Conservation (phyloP, 2,888 invertebrate species). For the Thumatha senex region DNA sequence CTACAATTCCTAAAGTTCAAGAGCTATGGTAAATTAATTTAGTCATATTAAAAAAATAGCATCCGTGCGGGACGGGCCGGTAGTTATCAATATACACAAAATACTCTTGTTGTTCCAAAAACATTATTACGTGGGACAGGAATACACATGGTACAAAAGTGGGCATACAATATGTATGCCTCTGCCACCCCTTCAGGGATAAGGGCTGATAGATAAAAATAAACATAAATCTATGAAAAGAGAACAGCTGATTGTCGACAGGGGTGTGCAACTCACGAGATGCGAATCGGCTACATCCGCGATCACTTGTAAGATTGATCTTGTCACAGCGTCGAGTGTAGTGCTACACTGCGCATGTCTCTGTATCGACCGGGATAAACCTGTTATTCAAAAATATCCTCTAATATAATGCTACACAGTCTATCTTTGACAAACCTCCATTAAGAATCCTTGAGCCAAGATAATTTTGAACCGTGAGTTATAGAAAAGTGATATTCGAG, state of each 20-base stretch:
- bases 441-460: slow-evolving; percentile 3
- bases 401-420: not conserved
- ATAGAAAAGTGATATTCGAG: not conserved
- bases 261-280: not conserved
- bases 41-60: too few relatives aligned
- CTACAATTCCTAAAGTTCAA: too few relatives aligned
- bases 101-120: too few relatives aligned
- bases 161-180: too few relatives aligned
- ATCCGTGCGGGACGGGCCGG: too few relatives aligned
- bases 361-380: slow-evolving; percentile 10
- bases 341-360: slow-evolving; percentile 13
- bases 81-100: too few relatives aligned
- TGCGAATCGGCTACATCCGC: not conserved
- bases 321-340: not conserved
- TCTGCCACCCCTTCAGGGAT: too few relatives aligned
- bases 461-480: not conserved
- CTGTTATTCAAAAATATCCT: not conserved
- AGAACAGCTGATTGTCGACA: slow-evolving; percentile 10
- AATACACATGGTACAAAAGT: too few relatives aligned
- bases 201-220: too few relatives aligned
- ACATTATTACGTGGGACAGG: too few relatives aligned
- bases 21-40: too few relatives aligned
- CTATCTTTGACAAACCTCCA: not conserved
- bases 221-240: too few relatives aligned
- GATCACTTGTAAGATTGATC: not conserved